phyloP scores from a whole-genome alignment of 2,888 invertebrate species.

The Seira ritae region DNA sequence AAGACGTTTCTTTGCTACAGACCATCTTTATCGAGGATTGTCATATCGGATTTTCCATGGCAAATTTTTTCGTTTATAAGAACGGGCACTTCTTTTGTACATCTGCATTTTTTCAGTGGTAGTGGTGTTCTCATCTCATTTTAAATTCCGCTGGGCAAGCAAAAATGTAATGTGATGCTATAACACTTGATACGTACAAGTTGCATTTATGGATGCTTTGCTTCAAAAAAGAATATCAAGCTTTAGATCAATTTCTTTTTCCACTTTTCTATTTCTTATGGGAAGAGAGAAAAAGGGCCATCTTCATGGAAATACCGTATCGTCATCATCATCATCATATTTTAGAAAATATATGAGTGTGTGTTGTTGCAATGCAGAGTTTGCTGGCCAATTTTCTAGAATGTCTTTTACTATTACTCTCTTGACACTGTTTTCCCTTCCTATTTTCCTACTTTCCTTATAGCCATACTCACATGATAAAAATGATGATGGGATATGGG shows the following conservation, averaged over 20 bases:
- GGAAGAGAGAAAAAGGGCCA: conserved; percentile 6
- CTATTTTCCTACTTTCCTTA: conserved; percentile 31
- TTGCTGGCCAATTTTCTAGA: conserved; percentile 55
- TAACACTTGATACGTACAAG: conserved; percentile 35
- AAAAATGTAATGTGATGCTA: conserved; percentile 29
- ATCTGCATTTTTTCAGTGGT: background rate
- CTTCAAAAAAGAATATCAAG: background rate
- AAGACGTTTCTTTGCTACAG: too few species aligned
- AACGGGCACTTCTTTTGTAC: too few species aligned
- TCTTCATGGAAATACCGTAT: conserved; percentile 13
- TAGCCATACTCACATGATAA: conserved; percentile 7
- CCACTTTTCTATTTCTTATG: conserved; percentile 24
- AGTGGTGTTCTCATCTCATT: background rate
- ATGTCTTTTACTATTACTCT: conserved; percentile 61
- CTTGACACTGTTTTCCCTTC: conserved; percentile 44
- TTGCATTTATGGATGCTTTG: conserved; percentile 21
- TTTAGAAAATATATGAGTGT: conserved; percentile 14
- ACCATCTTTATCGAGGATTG: too few species aligned
- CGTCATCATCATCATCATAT: conserved; percentile 9
- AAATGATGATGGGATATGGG: conserved; percentile 14
- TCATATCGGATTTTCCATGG: background rate
- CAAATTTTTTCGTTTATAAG: background rate
- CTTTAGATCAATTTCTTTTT: conserved; percentile 13
- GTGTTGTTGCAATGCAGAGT: conserved; percentile 26
- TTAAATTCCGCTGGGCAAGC: conserved; percentile 30